Percentiles rank a stretch among this genome's conserved stretches.
These are phyloP conservation scores for Sarcophaga bullata DNA, from an alignment of 1,140 invertebrate species.

Conservation along the genomic window DNA sequence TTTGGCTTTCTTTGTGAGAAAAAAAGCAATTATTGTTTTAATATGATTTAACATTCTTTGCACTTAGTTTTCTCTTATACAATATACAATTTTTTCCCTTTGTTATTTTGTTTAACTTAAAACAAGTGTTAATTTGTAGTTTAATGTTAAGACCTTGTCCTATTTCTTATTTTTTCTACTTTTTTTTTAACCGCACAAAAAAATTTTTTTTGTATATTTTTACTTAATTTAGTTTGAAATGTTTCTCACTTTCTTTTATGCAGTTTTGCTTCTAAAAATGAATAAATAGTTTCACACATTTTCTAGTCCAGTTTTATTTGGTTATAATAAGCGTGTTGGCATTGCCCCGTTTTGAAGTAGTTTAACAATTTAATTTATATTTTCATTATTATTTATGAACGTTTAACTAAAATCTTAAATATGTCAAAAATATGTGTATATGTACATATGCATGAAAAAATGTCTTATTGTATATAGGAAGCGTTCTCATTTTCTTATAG, in stretches of 20 bases:
- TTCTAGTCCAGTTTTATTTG: too few relatives aligned
- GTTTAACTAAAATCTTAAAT: too few relatives aligned
- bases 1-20: not conserved
- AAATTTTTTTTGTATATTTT: not conserved
- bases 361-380: too few relatives aligned
- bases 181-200: not conserved
- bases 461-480: too few relatives aligned
- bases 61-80: not conserved
- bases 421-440: too few relatives aligned
- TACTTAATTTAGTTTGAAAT: not conserved
- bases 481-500: too few relatives aligned
- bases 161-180: not conserved
- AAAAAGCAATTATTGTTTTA: not conserved
- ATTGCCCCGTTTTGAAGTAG: too few relatives aligned
- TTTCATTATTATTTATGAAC: too few relatives aligned
- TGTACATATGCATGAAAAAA: too few relatives aligned
- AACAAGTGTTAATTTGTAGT: slow-evolving; percentile 24
- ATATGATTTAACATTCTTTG: not conserved
- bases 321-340: too few relatives aligned
- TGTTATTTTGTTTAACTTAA: not conserved
- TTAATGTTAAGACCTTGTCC: slow-evolving; percentile 24
- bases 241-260: slow-evolving; percentile 16
- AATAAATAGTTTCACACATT: too few relatives aligned
- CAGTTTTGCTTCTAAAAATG: not conserved
- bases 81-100: not conserved